Percentiles rank a stretch among this genome's conserved stretches.
Conservation (phyloP, 2,113 vertebrate species). For the Chauna torquata region DNA sequence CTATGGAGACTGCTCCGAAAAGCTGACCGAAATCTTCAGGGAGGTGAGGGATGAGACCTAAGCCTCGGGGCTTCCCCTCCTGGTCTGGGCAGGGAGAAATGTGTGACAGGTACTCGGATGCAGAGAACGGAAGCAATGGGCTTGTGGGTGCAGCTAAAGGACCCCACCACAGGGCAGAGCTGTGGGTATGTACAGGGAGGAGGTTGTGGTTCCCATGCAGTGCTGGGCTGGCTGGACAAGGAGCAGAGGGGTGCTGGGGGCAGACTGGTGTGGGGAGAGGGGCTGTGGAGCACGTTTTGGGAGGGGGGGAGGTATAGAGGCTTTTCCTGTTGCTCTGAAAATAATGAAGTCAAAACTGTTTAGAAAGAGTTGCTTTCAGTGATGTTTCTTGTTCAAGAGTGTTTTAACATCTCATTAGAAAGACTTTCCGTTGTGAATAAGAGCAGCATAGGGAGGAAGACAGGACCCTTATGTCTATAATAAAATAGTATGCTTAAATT, state of each 20-base stretch:
- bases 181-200: not conserved
- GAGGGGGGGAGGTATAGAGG: not conserved
- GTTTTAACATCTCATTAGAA: not conserved
- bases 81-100: accelerated
- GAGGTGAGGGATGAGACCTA: conserved; percentile 69
- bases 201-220: not conserved
- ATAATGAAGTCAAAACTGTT: not conserved
- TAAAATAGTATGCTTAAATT: not conserved
- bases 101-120: accelerated
- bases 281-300: not conserved
- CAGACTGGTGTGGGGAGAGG: not conserved
- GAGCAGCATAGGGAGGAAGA: not conserved
- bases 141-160: accelerated
- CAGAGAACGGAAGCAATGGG: not conserved
- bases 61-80: not conserved
- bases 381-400: not conserved
- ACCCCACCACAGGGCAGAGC: too few species aligned
- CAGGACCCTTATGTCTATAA: not conserved
- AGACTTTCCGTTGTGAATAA: not conserved
- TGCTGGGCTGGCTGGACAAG: not conserved
- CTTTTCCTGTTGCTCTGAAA: not conserved
- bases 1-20: conserved; percentile 54
- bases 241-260: accelerated
- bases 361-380: not conserved
- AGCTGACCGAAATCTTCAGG: conserved; percentile 73